Evolutionary conservation across 2,888 invertebrate species (phyloP).

Genomic region (Rhyacophila evoluta): DNA sequence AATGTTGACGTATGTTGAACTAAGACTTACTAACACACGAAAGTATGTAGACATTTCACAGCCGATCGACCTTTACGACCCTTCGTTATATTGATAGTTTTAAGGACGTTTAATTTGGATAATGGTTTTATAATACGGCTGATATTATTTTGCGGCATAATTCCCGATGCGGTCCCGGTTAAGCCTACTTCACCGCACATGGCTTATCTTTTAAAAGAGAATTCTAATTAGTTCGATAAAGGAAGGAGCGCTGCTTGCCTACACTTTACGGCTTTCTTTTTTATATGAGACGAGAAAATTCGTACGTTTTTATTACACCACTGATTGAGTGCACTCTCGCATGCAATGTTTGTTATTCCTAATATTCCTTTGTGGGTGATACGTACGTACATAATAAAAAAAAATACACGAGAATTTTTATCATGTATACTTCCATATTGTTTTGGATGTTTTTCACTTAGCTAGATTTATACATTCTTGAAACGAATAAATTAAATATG

Average conservation of each 20-base stretch:
- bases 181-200: slow-evolving; percentile 8
- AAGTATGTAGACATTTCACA: no score
- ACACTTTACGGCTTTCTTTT: slow-evolving; percentile 18
- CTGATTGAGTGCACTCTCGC: slow-evolving; percentile 17
- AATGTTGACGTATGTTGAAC: no score
- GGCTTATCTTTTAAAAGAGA: slow-evolving; percentile 24
- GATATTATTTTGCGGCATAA: no score
- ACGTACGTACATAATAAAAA: background rate
- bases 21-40: no score
- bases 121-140: no score
- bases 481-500: no score
- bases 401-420: background rate
- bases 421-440: background rate
- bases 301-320: slow-evolving; percentile 5
- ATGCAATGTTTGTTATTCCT: slow-evolving; percentile 23
- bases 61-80: no score
- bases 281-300: slow-evolving; percentile 20
- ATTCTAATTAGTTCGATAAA: slow-evolving; percentile 24
- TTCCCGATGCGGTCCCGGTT: background rate
- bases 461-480: no score
- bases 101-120: no score
- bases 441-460: no score
- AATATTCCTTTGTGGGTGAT: slow-evolving; percentile 16
- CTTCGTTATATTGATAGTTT: no score
- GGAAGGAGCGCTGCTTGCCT: slow-evolving; percentile 3